Evolutionary conservation across 2,888 invertebrate species (phyloP), one percentile per base, ranked within the genome.

Genomic region (Petrophora chlorosata): DNA sequence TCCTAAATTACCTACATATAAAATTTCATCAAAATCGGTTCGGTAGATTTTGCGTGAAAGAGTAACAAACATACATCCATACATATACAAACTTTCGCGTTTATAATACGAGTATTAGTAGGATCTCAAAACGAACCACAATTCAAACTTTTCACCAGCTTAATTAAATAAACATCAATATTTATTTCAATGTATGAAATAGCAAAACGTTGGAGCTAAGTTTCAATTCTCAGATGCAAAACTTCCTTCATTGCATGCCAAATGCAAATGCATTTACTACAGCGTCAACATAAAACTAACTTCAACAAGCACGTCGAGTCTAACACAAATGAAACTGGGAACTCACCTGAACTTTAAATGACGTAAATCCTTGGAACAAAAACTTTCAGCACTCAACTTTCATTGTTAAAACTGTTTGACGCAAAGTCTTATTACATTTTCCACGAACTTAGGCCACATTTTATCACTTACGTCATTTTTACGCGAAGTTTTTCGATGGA

Each of bases 301-400:
- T 28, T 13, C 16, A 9, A 28, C 35, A 12, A n/a, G n/a, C 8
- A 13, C 36, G 26, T 25, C 7, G 15, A 30, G 3, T 13, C 8
- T 12, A 22, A 22, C 30, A n/a, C 25, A 17, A 23, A 40, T 28
- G 13, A 40, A 23, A 26, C 19, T 22, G 19, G n/a, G 9, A 49
- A 53, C 55, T 53, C 38, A 56, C 59, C 53, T 48, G 42, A 53
- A 51, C 55, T 59, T 48, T 45, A 46, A 59, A 53, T 44, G 32
- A 42, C 42, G 48, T 29, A 53, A 58, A 53, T 55, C 45, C 50
- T 32, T 34, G 12, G 29, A 29, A 17, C 39, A n/a, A 5, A 33
- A 47, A 35, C 33, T 50, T 45, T 34, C 34, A 54, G 22, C 46
- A 48, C 47, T 49, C 53, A 35, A 39, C 14, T 52, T 40, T 41